These are phyloP conservation scores for Danionella dracula DNA, from an alignment of 2,797 vertebrate genomes.

Conservation along the genomic window DNA sequence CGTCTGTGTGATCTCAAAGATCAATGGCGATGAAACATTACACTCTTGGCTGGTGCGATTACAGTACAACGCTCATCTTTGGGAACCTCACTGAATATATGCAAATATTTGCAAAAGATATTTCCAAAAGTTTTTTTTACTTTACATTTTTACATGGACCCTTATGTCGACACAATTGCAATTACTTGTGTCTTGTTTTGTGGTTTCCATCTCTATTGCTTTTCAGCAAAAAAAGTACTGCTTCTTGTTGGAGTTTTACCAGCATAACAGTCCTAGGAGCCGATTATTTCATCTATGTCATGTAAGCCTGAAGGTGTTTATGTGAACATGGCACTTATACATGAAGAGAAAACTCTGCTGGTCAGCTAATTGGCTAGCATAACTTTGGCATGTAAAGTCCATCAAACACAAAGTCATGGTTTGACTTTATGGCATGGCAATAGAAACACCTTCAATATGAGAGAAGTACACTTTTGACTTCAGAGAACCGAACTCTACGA, in stretches of 20 bases:
- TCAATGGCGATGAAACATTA: slow-evolving; percentile 17
- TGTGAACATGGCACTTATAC: slow-evolving; percentile 40
- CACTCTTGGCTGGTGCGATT: slow-evolving; percentile 27
- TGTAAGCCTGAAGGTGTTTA: slow-evolving; percentile 22
- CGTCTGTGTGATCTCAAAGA: slow-evolving; percentile 28
- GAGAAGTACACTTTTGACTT: slow-evolving; percentile 15
- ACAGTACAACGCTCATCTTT: slow-evolving; percentile 41
- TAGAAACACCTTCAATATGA: background rate
- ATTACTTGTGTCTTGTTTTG: background rate
- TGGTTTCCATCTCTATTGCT: slow-evolving; percentile 5
- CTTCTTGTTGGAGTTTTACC: background rate
- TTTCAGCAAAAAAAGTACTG: background rate
- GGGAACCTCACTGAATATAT: slow-evolving; percentile 38
- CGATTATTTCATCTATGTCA: slow-evolving; percentile 4
- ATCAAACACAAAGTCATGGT: slow-evolving; percentile 11
- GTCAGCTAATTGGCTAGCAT: background rate
- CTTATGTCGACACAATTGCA: slow-evolving; percentile 15
- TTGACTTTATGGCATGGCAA: background rate
- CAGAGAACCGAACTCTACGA: background rate
- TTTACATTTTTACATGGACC: slow-evolving; percentile 28
- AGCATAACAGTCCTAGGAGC: slow-evolving; percentile 2
- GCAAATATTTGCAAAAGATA: background rate
- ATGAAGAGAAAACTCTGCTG: slow-evolving; percentile 19
- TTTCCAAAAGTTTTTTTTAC: background rate
- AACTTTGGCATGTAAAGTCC: background rate